phyloP scores from a whole-genome alignment of 2,797 vertebrate genomes.

The Nothura maculosa region DNA sequence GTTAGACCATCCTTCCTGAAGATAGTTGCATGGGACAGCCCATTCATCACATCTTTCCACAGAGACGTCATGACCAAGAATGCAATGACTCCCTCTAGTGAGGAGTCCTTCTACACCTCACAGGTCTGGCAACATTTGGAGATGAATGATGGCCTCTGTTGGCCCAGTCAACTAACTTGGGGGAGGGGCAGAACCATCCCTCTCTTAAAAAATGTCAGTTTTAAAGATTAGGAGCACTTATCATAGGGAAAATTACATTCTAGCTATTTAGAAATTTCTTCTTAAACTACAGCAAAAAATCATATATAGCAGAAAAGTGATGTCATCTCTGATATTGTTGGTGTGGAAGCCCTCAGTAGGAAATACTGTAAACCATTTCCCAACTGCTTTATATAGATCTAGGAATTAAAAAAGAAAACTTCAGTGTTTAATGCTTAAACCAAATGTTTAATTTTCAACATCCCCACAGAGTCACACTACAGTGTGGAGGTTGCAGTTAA shows the following conservation, averaged over 20 bases:
- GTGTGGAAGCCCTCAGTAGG: neutral
- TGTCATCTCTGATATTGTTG: neutral
- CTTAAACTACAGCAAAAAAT: neutral
- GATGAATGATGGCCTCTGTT: fast-evolving
- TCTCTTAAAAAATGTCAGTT: neutral
- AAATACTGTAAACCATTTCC: conserved; percentile 51
- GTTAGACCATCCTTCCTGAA: neutral
- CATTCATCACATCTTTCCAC: neutral
- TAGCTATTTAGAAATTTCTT: conserved; percentile 14
- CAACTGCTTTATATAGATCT: conserved; percentile 16
- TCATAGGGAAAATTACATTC: neutral
- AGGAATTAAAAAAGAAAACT: conserved; percentile 48
- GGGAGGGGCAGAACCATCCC: neutral
- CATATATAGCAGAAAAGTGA: conserved; percentile 16
- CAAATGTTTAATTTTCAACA: conserved; percentile 77
- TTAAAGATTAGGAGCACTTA: neutral
- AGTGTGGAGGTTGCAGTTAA: conserved; percentile 41
- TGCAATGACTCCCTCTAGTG: neutral
- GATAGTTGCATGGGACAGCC: neutral
- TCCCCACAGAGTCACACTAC: conserved; percentile 32
- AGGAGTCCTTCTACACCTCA: neutral
- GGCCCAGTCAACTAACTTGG: neutral
- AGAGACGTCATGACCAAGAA: neutral
- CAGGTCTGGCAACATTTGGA: neutral
- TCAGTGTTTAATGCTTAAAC: conserved; percentile 70